Evolutionary conservation across 92 coral and sea anemone species (phyloP).

Genomic region (Meandrina meandrites): DNA sequence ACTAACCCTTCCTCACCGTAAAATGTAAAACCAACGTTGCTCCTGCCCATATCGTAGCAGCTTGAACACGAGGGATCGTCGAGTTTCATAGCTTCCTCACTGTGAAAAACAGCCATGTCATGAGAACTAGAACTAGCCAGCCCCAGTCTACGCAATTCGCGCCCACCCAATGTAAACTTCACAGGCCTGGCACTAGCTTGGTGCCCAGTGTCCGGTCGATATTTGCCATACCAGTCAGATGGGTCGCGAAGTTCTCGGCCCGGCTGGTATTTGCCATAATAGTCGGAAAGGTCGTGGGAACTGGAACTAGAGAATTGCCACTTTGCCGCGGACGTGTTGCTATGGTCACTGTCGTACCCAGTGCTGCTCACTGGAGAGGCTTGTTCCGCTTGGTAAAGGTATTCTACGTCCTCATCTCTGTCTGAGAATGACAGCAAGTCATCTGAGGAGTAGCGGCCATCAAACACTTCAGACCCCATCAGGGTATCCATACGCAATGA

Average conservation of each 20-base stretch:
- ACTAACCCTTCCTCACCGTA: neutral
- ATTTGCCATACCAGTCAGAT: neutral
- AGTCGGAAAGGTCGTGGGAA: conserved; percentile 24
- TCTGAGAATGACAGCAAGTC: conserved; percentile 45
- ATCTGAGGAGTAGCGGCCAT: conserved; percentile 4
- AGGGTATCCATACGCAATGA: conserved; percentile 54
- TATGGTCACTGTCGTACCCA: conserved; percentile 75
- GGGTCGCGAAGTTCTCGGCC: neutral
- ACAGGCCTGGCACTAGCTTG: conserved; percentile 6
- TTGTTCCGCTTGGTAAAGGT: conserved; percentile 48
- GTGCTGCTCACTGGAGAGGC: conserved; percentile 30
- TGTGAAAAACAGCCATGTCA: neutral
- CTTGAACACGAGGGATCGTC: neutral
- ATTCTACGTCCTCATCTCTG: conserved; percentile 61
- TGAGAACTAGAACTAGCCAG: neutral
- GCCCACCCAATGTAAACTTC: neutral
- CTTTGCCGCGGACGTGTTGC: conserved; percentile 29
- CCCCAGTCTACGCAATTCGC: neutral
- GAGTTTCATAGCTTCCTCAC: neutral
- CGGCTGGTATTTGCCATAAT: neutral
- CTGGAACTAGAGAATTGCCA: conserved; percentile 38
- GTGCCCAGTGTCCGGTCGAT: neutral
- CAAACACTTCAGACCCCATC: conserved; percentile 29
- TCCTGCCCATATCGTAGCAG: conserved; percentile 5
- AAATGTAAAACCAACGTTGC: neutral